Evolutionary conservation across 2,888 invertebrate species (phyloP).

Genomic region (Argyresthia goedartella): DNA sequence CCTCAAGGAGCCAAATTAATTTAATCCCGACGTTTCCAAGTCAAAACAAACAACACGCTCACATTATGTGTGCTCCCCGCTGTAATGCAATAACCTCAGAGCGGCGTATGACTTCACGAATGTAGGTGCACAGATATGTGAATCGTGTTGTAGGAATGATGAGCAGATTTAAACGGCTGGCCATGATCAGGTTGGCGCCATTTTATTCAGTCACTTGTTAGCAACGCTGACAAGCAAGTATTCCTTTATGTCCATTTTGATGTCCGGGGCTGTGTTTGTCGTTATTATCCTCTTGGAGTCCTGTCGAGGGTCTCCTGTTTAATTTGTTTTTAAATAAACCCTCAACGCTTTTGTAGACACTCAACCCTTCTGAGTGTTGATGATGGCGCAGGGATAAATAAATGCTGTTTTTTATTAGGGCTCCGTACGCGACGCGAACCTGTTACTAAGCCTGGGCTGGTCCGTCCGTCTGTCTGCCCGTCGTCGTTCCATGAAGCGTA

Average conservation of each 20-base stretch:
- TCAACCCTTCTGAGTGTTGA: no score
- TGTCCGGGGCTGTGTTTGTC: slow-evolving; percentile 20
- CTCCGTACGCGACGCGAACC: no score
- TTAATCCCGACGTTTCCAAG: slow-evolving; percentile 1
- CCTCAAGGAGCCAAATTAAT: no score
- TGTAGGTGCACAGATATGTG: no score
- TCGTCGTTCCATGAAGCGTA: no score
- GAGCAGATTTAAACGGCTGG: not conserved
- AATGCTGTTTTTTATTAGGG: no score
- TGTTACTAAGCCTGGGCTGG: no score
- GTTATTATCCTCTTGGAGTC: slow-evolving; percentile 15
- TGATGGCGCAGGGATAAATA: no score
- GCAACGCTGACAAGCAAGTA: slow-evolving; percentile 1
- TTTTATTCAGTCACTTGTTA: slow-evolving; percentile 1
- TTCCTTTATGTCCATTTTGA: not conserved
- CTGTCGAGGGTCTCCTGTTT: slow-evolving; percentile 42
- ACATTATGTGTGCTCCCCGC: no score
- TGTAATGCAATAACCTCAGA: no score
- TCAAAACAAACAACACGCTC: not conserved
- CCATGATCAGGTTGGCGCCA: not conserved
- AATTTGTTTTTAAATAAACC: slow-evolving; percentile 63
- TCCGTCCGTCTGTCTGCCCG: no score
- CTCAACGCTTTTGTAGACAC: slow-evolving; percentile 15
- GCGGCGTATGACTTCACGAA: no score
- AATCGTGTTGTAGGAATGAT: not conserved